These are phyloP conservation scores for Lasiurus cinereus DNA, from an alignment of 2,113 vertebrate species.

Conservation along the genomic window DNA sequence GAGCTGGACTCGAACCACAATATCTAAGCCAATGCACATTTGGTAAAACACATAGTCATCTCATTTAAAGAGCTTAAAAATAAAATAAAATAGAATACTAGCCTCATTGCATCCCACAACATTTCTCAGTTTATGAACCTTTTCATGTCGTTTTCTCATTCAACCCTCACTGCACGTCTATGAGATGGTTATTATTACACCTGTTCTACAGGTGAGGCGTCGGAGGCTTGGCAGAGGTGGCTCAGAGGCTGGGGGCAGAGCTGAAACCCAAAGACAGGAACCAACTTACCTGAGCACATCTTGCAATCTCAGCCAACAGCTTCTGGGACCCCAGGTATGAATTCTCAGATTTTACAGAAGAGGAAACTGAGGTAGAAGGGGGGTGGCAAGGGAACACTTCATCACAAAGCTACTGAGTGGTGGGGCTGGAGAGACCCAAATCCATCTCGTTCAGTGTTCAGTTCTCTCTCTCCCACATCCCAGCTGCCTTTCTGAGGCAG, in stretches of 20 bases:
- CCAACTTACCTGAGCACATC: neutral
- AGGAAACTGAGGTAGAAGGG: neutral
- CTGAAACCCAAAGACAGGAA: neutral
- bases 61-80: neutral
- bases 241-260: neutral
- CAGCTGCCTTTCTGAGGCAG: neutral
- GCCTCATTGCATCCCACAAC: neutral
- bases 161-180: neutral
- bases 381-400: neutral
- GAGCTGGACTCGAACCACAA: neutral
- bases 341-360: neutral
- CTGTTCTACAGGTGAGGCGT: neutral
- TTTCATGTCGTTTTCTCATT: neutral
- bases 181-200: accelerated
- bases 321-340: neutral
- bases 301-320: neutral
- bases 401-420: neutral
- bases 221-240: neutral
- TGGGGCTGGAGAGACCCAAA: no score
- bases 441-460: neutral
- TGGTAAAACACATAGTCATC: neutral
- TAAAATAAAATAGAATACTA: neutral
- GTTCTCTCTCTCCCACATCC: neutral
- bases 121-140: neutral
- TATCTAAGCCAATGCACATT: neutral